phyloP scores from a whole-genome alignment of 2,797 vertebrate genomes.

The Brachyrhaphis roseni region DNA sequence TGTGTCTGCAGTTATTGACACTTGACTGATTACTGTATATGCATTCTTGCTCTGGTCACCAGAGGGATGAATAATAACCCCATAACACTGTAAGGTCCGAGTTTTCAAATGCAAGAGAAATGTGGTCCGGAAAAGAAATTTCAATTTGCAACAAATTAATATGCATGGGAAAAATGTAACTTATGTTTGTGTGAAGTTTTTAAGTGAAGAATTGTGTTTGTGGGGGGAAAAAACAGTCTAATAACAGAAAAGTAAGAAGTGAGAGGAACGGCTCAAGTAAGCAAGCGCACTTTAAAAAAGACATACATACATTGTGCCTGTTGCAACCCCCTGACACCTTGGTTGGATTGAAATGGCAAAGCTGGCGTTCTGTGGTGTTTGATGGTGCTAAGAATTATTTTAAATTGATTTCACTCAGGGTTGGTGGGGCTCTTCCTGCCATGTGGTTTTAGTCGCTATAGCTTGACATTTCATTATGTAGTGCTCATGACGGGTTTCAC shows the following conservation, averaged over 20 bases:
- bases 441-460: conserved; percentile 47
- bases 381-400: conserved; percentile 74
- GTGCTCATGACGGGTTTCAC: conserved; percentile 45
- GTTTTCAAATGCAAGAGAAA: conserved; percentile 50
- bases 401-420: conserved; percentile 72
- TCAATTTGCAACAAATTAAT: conserved; percentile 72
- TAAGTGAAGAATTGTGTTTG: conserved; percentile 59
- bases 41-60: conserved; percentile 37
- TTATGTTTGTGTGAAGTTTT: conserved; percentile 61
- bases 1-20: conserved; percentile 52
- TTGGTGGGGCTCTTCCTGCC: conserved; percentile 62
- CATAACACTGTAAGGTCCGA: conserved; percentile 44
- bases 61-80: conserved; percentile 19
- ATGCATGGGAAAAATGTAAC: conserved; percentile 66
- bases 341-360: conserved; percentile 57
- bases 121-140: conserved; percentile 64
- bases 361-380: conserved; percentile 51
- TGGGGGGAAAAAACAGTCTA: conserved; percentile 16
- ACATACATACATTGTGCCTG: conserved; percentile 60
- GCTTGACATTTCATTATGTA: conserved; percentile 54
- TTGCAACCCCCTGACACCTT: conserved; percentile 51
- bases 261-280: conserved; percentile 56
- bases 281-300: conserved; percentile 76
- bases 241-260: conserved; percentile 19
- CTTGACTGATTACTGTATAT: conserved; percentile 57